These are phyloP conservation scores for Nephrotoma flavescens DNA, from an alignment of 2,888 invertebrate species.

Conservation along the genomic window DNA sequence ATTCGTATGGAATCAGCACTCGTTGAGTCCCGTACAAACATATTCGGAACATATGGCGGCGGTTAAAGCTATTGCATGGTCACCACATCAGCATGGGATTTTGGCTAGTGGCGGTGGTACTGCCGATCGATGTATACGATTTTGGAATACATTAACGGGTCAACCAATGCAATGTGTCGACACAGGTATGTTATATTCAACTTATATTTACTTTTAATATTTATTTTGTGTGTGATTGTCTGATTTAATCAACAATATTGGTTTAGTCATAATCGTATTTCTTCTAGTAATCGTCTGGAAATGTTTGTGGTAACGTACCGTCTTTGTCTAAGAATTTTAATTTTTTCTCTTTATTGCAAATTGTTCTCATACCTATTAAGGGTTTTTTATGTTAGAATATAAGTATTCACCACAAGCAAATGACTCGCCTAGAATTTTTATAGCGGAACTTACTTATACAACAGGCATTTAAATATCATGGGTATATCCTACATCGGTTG, in stretches of 20 bases:
- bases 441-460: neutral
- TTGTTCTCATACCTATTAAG: neutral
- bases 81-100: constrained; percentile 94
- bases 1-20: constrained; percentile 59
- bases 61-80: constrained; percentile 98
- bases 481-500: too few species aligned
- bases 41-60: constrained; percentile 93
- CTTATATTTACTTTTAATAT: neutral
- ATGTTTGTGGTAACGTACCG: neutral
- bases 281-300: neutral
- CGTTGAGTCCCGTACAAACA: constrained; percentile 79
- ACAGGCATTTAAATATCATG: too few species aligned
- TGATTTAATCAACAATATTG: neutral
- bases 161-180: constrained; percentile 98
- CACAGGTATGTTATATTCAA: constrained; percentile 45
- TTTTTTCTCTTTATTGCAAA: neutral
- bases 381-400: neutral
- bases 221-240: neutral
- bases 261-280: neutral
- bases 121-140: constrained; percentile 89
- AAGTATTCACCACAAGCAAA: neutral
- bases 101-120: constrained; percentile 98
- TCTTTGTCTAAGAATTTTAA: neutral
- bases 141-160: constrained; percentile 97
- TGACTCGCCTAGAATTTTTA: neutral